Conservation (phyloP, 2,888 invertebrate species). For the Bellardia pandia region DNA sequence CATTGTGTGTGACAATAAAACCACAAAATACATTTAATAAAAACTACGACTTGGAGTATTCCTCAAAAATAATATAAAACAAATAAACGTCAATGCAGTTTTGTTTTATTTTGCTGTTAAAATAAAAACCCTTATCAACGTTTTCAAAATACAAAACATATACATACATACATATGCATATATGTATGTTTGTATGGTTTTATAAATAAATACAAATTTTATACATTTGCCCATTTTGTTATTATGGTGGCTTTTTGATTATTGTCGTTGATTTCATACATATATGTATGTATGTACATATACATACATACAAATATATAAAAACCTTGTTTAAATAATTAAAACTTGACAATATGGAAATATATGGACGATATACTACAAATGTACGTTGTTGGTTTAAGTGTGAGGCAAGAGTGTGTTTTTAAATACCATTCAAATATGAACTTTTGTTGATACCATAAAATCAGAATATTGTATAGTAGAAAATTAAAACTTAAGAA, state of each 20-base stretch:
- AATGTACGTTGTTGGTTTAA: background rate
- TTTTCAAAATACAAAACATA: background rate
- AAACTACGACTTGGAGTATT: constrained; percentile 39
- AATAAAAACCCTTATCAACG: constrained; percentile 47
- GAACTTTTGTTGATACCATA: constrained; percentile 34
- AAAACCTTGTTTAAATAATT: constrained; percentile 70
- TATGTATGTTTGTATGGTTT: no score
- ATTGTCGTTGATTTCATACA: constrained; percentile 22
- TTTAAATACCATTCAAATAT: constrained; percentile 27
- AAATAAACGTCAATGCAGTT: constrained; percentile 57
- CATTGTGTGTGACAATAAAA: constrained; percentile 42
- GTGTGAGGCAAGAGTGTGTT: background rate
- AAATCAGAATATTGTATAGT: background rate
- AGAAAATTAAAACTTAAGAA: background rate
- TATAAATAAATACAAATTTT: constrained; percentile 17
- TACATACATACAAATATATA: constrained; percentile 3
- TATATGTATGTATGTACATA: no score
- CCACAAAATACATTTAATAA: constrained; percentile 53
- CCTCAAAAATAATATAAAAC: constrained; percentile 9
- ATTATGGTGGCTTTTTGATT: constrained; percentile 46
- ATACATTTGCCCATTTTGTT: constrained; percentile 31
- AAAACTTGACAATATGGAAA: constrained; percentile 67
- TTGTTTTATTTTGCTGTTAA: background rate
- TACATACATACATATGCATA: no score
- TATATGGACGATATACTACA: background rate